Evolutionary conservation across 2,797 vertebrate species (phyloP).

Genomic region (Brotula barbata): DNA sequence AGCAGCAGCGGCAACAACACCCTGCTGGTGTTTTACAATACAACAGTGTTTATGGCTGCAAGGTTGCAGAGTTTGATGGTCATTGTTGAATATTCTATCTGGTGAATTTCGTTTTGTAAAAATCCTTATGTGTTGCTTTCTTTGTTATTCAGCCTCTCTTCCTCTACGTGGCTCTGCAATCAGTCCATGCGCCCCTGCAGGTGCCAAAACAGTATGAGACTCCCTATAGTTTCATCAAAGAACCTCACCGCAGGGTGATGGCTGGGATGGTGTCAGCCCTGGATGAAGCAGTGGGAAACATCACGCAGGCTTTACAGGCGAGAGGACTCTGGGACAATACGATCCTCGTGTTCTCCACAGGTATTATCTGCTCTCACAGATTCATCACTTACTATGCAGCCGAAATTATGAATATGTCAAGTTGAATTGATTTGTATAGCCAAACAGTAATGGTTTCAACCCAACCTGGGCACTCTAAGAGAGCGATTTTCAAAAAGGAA

Average conservation of each 20-base stretch:
- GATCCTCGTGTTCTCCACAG: constrained; percentile 92
- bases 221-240: constrained; percentile 85
- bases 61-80: too few species aligned
- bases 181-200: constrained; percentile 89
- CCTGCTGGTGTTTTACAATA: too few species aligned
- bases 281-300: constrained; percentile 95
- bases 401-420: too few species aligned
- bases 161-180: constrained; percentile 91
- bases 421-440: too few species aligned
- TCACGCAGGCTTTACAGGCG: constrained; percentile 82
- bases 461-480: too few species aligned
- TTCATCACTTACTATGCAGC: too few species aligned
- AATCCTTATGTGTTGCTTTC: neutral
- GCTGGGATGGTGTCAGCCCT: constrained; percentile 93
- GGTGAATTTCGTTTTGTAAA: too few species aligned
- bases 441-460: too few species aligned
- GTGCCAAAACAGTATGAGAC: constrained; percentile 85
- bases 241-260: constrained; percentile 80
- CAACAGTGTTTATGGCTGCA: too few species aligned
- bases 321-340: constrained; percentile 90
- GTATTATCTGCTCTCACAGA: constrained; percentile 65
- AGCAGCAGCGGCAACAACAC: too few species aligned
- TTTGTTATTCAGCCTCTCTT: constrained; percentile 86
- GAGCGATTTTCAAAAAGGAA: too few species aligned
- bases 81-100: too few species aligned